Base-by-base conservation (phyloP, 1,140 invertebrate genomes). In the Drosophila nikananu region DNA sequence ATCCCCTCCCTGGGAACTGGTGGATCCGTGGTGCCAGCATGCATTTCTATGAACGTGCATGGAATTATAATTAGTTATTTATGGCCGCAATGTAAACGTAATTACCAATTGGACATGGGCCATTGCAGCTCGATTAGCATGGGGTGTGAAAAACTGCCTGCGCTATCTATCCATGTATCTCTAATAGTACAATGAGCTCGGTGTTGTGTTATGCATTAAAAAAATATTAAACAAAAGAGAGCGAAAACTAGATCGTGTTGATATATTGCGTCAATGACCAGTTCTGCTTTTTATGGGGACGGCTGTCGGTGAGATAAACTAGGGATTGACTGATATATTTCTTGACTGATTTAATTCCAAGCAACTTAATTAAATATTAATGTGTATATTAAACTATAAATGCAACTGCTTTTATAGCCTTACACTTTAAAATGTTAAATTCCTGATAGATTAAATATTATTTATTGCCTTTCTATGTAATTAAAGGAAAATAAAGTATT, bases 101-200 rank as follows among this genome's bases (percentile, higher is more conserved):
- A 87, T 89, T 81, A 74, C 44, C 58, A 74, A 83, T 71, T 62
- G 37, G 74, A 74, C 83, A 81, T 86, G 82, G 78, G 64, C 63
- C 70, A 66, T 63, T 86, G 76, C 83, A 61, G 59, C 52, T 77
- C 42, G 30, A 89, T 83, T 89, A 74, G 77, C 80, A 83, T 80
- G 57, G 49, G 46, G 41, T 61, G 60, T 55, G 44, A 67, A 55
- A 66, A 55, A 64, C 46, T 66, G 61, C 25, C 37, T 42, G 30
- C 32, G 42, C 27, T 39, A 42, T 19, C 52, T 55, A 23, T 17
- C 32, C 32, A 57, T 23, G 39, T 41, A 32, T 27, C 48, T 39
- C 52, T 67, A 52, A 25, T 23, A 44, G 39, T 39, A 71, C 64
- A 71, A 68, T 68, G 41, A 37, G 27, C 30, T 32, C 44, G 37